Base-by-base conservation (phyloP, 2,888 invertebrate species). In the Carpatolechia fugitivella region DNA sequence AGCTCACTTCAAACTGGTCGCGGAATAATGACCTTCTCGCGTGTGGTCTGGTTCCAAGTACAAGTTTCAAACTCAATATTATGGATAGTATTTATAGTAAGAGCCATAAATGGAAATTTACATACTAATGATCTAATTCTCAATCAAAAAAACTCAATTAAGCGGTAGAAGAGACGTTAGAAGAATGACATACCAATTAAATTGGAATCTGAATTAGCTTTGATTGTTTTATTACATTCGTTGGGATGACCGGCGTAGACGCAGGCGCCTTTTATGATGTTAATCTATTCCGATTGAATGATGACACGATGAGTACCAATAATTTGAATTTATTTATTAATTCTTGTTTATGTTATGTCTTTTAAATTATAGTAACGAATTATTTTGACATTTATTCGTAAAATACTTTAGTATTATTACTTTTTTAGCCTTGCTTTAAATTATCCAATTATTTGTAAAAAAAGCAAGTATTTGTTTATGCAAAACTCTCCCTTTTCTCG, bases 1-100 rank as follows among this genome's bases (percentile, higher is more conserved):
- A 66, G 74, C 56, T 72, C 79, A 59, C 56, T 59, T 56, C 66
- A 71, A 53, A 61, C 59, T 77, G 78, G 78, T 18, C 68, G 55
- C 31, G 44, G 59, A 64, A 63, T 80, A 82, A 82, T 80, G 76
- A 79, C 70, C 65, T 68, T 64, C 65, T 74, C 65, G 79, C 76
- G 82, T 83, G 85, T 82, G 84, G 84, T 82, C 83, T 63, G 56
- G 47, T 74, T 73, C 69, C 65, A 62, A 71, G 69, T 70, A 73
- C 61, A 58, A 72, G 70, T 69, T 70, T 69, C 68, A 62, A 69
- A 69, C 72, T 68, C 61, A 61, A 74, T 76, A 72, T 76, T 68
- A 64, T 64, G 65, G 65, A 72, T 57, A 63, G 70, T 73, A 75
- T 33, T 72, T 72, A 74, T 61, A 68, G 58, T 65, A 63, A 59